Base-by-base conservation (phyloP, 2,113 vertebrate genomes). In the Sander vitreus region DNA sequence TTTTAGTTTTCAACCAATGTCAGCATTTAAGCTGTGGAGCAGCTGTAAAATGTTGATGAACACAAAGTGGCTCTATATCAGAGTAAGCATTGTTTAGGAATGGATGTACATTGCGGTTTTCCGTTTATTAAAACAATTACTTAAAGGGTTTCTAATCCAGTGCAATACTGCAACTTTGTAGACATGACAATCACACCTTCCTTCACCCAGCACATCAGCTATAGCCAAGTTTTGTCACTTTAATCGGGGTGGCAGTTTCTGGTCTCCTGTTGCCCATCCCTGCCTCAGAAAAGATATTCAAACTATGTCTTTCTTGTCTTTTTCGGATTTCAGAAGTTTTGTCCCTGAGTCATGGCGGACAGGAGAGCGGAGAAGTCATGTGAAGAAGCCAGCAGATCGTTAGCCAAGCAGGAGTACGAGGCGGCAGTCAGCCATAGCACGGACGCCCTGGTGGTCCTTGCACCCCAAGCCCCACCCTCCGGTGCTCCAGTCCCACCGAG, bases 281-380 rank as follows among this genome's bases (percentile, higher is more conserved):
- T 68, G 36, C 0, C 47, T 0, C n/a, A 68, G 21, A 4, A 25
- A 72, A 27, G 1, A 70, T 72, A 19, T 50, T 73, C 10, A 57
- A 12, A 51, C 18, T 19, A 0, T 39, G 1, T 65, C 8, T 69
- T 55, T 55, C 11, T 33, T 25, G 2, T 68, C 2, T 11, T 43
- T 88, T 70, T 89, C 84, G 87, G 60, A 81, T 43, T 69, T 55
- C 89, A 98, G 97, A 96, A 93, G 96, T 97, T 97, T 96, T 98
- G 97, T 98, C 96, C 95, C 97, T 97, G 95, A 99, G 98, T 99
- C 98, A 99, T 98, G 97, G 98, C 97, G 96, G 97, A 99, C 97
- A 98, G 98, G 97, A 98, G 97, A 97, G 96, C 96, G 95, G 97
- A 98, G 95, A 97, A 97, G 97, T 97, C 97, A 97, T 99, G 98